Evolutionary conservation across 2,888 invertebrate genomes (phyloP), one percentile per base, ranked within the genome.

Genomic region (Chymomyza amoena): DNA sequence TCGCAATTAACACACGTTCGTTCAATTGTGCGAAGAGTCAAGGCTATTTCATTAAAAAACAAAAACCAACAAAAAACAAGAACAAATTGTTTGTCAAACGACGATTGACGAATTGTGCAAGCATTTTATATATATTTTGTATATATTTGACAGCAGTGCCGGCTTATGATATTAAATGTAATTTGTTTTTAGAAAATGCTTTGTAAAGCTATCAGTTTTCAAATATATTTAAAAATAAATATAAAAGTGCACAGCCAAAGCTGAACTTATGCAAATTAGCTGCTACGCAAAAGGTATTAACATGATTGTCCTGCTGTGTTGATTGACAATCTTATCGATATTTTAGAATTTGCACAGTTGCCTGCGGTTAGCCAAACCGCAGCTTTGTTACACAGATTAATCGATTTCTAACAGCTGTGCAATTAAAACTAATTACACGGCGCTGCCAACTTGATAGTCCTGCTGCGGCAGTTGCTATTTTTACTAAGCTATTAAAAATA

Each of bases 11-110:
- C 9, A 61, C 45, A 61, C 32, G 36, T 36, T 45, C 39, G 39
- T 45, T 45, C 39, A 45, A 45, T 45, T 45, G 10, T 45, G 39
- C 39, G 39, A 45, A 45, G 39, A 45, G 39, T 45, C 39, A 45
- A 45, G 15, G 50, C 62, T 28, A 28, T 20, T 20, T 50, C 36
- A 62, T 25, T 3, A 50, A 9, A 60, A 62, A 13, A 59, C 39
- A 56, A 66, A 70, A 25, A 60, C 28, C 13, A 39, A 50, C 36
- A 68, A 64, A 61, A 56, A 15, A 68, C n/a, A 51, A 57, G 57
- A 28, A 50, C 57, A 57, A 57, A 57, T 57, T 57, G 28, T 56
- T 45, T 25, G 70, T 75, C 76, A 76, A 68, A 45, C 39, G 16
- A 45, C 10, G 16, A 16, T 56, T 20, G 16, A 56, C 6, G 16